Base-by-base conservation (phyloP, 2,888 invertebrate species). In the Apodemia zela region DNA sequence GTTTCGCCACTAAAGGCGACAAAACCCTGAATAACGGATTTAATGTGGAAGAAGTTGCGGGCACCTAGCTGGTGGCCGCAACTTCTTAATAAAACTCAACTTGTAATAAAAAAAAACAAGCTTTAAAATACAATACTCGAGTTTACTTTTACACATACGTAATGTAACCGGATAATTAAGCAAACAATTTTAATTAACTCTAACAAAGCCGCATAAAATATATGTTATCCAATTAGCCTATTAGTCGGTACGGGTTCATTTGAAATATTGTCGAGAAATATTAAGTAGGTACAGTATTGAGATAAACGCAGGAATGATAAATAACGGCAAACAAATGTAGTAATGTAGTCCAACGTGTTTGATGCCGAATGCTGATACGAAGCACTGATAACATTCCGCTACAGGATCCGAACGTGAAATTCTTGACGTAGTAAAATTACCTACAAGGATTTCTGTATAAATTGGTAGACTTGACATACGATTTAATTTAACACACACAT, bases 311-410 rank as follows among this genome's bases (percentile, higher is more conserved):
- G 61, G 62, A 64, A 65, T 68, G 68, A 84, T 84, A 81, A 87
- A 85, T 82, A 81, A 81, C 78, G 80, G 83, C 82, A 81, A 80
- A 82, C 82, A 82, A 81, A 76, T 81, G 79, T 81, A 79, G 78
- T 79, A 79, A 78, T 81, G 81, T 75, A 73, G 77, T 71, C 81
- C 74, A 83, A 81, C 84, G 79, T 82, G 81, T 82, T 80, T 75
- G 85, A 83, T 80, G 80, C 73, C 74, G 80, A 81, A 80, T 77
- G 73, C 74, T 77, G 89, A 90, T 89, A 84, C 82, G 77, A 82
- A 82, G 82, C 80, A 78, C 83, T 75, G 90, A 89, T 89, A 88
- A 87, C 88, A 90, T 90, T 87, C 90, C 89, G 77, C 80, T 80
- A 80, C 82, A 80, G 84, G 84, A 81, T 83, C 82, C 81, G 84